Evolutionary conservation across 2,113 vertebrate genomes (phyloP).

Genomic region (Scytalopus superciliaris): DNA sequence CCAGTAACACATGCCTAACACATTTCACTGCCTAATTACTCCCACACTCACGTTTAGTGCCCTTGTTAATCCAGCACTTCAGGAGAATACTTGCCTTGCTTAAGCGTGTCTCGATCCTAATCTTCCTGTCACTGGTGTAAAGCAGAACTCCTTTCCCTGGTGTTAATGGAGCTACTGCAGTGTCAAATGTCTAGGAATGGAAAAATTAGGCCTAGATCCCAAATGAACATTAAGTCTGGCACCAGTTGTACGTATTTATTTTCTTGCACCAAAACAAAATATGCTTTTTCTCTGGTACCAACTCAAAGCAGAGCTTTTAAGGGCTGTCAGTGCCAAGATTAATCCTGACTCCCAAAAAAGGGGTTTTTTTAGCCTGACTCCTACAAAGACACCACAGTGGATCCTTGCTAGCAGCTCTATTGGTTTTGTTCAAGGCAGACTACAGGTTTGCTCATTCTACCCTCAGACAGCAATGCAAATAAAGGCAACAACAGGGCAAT

Average conservation of each 20-base stretch:
- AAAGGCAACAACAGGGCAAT: neutral
- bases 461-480: neutral
- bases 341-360: neutral
- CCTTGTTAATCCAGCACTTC: constrained; percentile 63
- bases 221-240: constrained; percentile 48
- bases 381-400: neutral
- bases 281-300: constrained; percentile 46
- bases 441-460: neutral
- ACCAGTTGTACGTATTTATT: constrained; percentile 47
- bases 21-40: constrained; percentile 58
- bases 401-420: neutral
- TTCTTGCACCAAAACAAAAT: neutral
- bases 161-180: neutral
- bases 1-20: constrained; percentile 28
- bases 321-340: constrained; percentile 9
- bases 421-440: neutral
- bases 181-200: neutral
- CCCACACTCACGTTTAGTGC: constrained; percentile 44
- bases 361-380: neutral
- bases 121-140: neutral
- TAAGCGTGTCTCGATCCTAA: neutral
- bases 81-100: constrained; percentile 46
- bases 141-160: neutral
- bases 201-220: neutral
- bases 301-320: constrained; percentile 56